phyloP scores from a whole-genome alignment of 2,888 invertebrate species.

The Drosophila algonquin region DNA sequence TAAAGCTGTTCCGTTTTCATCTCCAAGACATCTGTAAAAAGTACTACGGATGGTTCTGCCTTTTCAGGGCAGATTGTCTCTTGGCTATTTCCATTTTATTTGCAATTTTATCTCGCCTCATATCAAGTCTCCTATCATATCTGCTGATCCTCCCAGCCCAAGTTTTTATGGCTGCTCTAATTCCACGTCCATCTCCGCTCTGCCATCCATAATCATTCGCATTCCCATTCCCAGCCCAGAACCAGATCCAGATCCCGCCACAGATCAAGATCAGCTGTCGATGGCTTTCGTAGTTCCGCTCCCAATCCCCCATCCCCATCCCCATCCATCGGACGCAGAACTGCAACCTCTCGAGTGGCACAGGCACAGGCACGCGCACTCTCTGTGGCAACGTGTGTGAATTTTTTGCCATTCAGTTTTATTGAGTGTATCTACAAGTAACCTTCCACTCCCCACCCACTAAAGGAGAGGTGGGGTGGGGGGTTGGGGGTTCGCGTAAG shows the following conservation, averaged over 20 bases:
- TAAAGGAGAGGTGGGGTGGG: not conserved
- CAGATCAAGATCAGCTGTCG: slow-evolving; percentile 40
- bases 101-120: slow-evolving; percentile 17
- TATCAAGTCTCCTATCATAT: not conserved
- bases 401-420: slow-evolving; percentile 29
- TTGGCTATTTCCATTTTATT: slow-evolving; percentile 14
- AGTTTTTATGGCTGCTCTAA: slow-evolving; percentile 33
- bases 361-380: not conserved
- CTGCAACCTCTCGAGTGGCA: not conserved
- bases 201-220: slow-evolving; percentile 30
- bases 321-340: not conserved
- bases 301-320: not conserved
- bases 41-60: not conserved
- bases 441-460: too few relatives aligned
- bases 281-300: slow-evolving; percentile 15
- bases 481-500: slow-evolving; percentile 31
- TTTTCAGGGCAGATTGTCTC: not conserved
- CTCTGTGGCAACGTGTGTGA: slow-evolving; percentile 35
- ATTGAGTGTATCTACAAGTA: slow-evolving; percentile 37
- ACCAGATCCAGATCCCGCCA: not conserved
- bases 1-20: not conserved
- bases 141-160: not conserved
- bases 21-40: not conserved
- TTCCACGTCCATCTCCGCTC: slow-evolving; percentile 6
- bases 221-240: not conserved